A percentile compares a stretch with the other conserved stretches of the same genome.
phyloP scores from a whole-genome alignment of 1,140 invertebrate species.

The Aphidius ervi region DNA sequence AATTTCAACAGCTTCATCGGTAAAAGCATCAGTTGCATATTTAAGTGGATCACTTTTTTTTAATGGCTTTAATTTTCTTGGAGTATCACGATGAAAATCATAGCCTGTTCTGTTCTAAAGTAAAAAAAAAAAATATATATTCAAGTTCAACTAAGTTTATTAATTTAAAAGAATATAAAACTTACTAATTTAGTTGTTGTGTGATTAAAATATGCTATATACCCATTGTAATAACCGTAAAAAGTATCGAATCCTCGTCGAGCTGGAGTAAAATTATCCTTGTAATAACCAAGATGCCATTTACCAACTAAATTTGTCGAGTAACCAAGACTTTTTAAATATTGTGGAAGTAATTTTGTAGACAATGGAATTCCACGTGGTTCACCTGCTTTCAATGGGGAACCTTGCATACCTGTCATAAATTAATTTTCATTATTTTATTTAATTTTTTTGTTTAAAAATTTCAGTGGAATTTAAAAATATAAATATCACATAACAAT shows the following conservation, averaged over 20 bases:
- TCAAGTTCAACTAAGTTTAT: constrained; percentile 1
- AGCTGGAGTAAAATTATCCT: constrained; percentile 53
- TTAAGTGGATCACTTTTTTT: constrained; percentile 45
- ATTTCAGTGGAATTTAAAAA: background rate
- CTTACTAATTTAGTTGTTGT: constrained; percentile 44
- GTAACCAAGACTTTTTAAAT: constrained; percentile 47
- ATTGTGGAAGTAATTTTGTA: constrained; percentile 57
- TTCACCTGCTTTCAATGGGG: constrained; percentile 55
- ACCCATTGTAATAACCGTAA: constrained; percentile 64
- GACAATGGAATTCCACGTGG: constrained; percentile 57
- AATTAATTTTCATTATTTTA: no score
- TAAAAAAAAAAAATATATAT: constrained; percentile 16
- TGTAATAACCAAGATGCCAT: constrained; percentile 50
- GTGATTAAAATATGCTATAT: constrained; percentile 58
- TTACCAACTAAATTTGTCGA: constrained; percentile 45
- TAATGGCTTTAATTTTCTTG: constrained; percentile 32
- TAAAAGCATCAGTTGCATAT: constrained; percentile 60
- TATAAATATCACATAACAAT: background rate
- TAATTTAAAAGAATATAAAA: constrained; percentile 16
- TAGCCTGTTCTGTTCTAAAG: constrained; percentile 45
- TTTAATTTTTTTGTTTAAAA: constrained; percentile 16
- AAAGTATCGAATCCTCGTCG: constrained; percentile 62
- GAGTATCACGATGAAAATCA: constrained; percentile 52
- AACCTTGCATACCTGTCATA: constrained; percentile 58
- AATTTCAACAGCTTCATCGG: constrained; percentile 54